phyloP scores from a whole-genome alignment of 1,140 invertebrate genomes.

The Penaeus vannamei region DNA sequence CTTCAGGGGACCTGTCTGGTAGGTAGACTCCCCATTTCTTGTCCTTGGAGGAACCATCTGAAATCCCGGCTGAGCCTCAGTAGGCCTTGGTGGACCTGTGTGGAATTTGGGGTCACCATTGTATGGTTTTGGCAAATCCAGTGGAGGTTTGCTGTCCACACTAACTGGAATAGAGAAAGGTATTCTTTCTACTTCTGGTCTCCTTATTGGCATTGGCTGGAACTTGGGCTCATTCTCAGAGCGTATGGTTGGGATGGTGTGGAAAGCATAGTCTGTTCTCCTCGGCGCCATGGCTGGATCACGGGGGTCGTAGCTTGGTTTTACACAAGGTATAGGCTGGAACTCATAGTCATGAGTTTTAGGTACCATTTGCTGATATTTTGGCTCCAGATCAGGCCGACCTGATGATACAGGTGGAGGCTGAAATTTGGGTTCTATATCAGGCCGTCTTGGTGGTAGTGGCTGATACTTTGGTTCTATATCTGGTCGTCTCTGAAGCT shows the following conservation, averaged over 20 bases:
- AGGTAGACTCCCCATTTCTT: too few species aligned
- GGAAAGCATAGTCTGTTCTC: too few species aligned
- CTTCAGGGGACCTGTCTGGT: too few species aligned
- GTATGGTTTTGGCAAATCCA: neutral
- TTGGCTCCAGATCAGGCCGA: conserved; percentile 39
- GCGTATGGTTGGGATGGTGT: conserved; percentile 6
- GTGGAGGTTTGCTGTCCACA: neutral
- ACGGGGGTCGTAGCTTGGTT: too few species aligned
- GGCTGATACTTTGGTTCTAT: conserved; percentile 32
- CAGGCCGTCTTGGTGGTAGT: conserved; percentile 32
- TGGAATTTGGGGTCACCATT: conserved; percentile 49
- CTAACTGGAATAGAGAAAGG: conserved; percentile 8
- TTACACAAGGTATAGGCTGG: too few species aligned
- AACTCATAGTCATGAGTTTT: neutral
- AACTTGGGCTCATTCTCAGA: conserved; percentile 36
- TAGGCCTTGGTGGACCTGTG: conserved; percentile 42
- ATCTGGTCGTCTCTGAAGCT: conserved; percentile 37
- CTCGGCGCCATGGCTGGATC: too few species aligned
- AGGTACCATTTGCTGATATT: conserved; percentile 10
- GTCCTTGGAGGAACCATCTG: neutral
- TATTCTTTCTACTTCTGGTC: conserved; percentile 28
- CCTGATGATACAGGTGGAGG: conserved; percentile 31
- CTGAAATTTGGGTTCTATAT: conserved; percentile 47
- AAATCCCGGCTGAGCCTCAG: neutral
- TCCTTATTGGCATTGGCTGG: conserved; percentile 41